Evolutionary conservation across 1,140 invertebrate genomes (phyloP).

Genomic region (Solenopsis fugax): DNA sequence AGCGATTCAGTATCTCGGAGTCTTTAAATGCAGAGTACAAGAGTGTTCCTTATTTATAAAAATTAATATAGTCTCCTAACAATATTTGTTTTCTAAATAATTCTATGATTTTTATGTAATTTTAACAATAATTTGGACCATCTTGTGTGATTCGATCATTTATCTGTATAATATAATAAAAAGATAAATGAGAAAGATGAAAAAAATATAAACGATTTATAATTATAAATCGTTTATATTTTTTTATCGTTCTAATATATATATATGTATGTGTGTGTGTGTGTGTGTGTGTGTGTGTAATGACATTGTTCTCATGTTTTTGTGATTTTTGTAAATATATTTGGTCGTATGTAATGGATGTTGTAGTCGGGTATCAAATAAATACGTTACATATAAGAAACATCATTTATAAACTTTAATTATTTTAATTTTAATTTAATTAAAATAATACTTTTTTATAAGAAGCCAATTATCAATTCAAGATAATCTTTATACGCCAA

Average conservation of each 20-base stretch:
- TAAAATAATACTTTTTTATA: constrained; percentile 39
- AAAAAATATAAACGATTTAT: constrained; percentile 28
- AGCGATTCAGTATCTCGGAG: background rate
- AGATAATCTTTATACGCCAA: constrained; percentile 12
- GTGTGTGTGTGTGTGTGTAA: too few species aligned
- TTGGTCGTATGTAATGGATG: constrained; percentile 42
- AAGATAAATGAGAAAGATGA: background rate
- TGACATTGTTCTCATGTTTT: constrained; percentile 55
- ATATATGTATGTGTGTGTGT: too few species aligned
- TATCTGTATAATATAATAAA: background rate
- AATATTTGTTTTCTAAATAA: background rate
- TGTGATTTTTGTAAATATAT: constrained; percentile 60
- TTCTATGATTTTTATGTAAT: background rate
- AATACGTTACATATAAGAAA: constrained; percentile 45
- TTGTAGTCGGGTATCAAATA: constrained; percentile 55
- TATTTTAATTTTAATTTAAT: constrained; percentile 22
- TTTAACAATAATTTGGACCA: constrained; percentile 10
- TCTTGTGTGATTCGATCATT: constrained; percentile 12
- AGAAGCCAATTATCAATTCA: constrained; percentile 6
- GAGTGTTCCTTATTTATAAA: background rate
- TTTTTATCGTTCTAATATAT: too few species aligned
- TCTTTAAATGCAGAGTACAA: background rate
- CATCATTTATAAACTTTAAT: constrained; percentile 9
- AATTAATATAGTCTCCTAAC: background rate
- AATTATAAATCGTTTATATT: constrained; percentile 29